Conservation (phyloP, 2,113 vertebrate species). For the Phylloscopus trochiloides region DNA sequence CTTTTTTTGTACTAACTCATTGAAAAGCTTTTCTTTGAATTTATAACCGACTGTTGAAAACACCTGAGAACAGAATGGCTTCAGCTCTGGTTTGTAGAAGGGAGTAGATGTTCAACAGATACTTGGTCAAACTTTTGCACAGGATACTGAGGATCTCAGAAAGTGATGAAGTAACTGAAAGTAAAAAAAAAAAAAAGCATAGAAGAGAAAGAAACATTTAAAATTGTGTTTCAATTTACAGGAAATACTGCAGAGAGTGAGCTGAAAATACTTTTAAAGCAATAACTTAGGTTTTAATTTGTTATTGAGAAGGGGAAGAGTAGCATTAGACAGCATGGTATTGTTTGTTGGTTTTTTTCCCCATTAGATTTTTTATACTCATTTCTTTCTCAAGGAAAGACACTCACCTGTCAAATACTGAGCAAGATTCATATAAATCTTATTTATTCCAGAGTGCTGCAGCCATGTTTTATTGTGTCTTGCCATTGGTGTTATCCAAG, state of each 20-base stretch:
- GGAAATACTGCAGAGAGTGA: not conserved
- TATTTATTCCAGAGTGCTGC: not conserved
- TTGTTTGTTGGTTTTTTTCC: not conserved
- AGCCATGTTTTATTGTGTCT: not conserved
- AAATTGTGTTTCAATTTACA: not conserved
- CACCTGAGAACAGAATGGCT: not conserved
- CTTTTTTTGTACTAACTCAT: not conserved
- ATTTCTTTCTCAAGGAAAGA: not conserved
- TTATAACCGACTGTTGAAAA: not conserved
- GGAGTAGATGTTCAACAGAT: not conserved
- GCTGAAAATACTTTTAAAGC: not conserved
- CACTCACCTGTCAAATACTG: not conserved
- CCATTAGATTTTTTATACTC: not conserved
- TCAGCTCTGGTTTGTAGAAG: not conserved
- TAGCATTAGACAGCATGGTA: not conserved
- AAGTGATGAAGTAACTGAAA: not conserved
- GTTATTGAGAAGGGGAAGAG: not conserved
- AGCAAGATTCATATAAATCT: not conserved
- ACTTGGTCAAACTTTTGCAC: not conserved
- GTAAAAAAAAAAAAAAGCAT: not conserved
- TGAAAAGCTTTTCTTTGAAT: not conserved
- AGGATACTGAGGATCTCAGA: not conserved
- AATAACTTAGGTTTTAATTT: not conserved
- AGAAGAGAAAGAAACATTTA: not conserved
- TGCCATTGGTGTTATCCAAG: not conserved